A percentile compares a stretch with the other conserved stretches of the same genome.
These are phyloP conservation scores for Vanessa tameamea DNA, from an alignment of 1,140 invertebrate genomes.

Conservation along the genomic window DNA sequence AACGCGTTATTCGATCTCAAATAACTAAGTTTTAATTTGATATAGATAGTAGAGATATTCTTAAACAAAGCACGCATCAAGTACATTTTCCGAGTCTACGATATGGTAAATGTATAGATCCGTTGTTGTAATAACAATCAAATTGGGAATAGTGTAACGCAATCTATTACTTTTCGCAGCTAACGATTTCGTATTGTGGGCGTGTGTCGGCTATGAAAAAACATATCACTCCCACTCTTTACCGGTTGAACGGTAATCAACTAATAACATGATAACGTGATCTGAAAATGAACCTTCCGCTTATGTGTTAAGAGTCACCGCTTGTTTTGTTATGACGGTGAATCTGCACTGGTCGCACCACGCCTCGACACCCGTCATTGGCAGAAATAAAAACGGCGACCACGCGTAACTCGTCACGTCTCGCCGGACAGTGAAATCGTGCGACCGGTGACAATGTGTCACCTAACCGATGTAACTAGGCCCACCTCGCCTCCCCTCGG, in stretches of 20 bases:
- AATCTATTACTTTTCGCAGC: conserved; percentile 46
- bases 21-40: conserved; percentile 69
- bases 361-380: conserved; percentile 78
- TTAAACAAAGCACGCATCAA: conserved; percentile 39
- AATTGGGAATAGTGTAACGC: conserved; percentile 53
- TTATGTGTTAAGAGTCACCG: conserved; percentile 47
- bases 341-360: conserved; percentile 60
- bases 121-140: conserved; percentile 46
- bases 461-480: conserved; percentile 52
- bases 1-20: conserved; percentile 46
- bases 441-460: conserved; percentile 76
- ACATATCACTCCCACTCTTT: conserved; percentile 76
- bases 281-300: conserved; percentile 53
- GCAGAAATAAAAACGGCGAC: conserved; percentile 79
- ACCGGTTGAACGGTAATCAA: conserved; percentile 59
- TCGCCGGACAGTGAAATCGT: conserved; percentile 76
- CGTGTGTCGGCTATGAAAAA: conserved; percentile 72
- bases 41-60: conserved; percentile 33
- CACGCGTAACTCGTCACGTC: conserved; percentile 78
- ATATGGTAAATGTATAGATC: not conserved
- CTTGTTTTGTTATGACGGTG: conserved; percentile 42
- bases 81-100: conserved; percentile 28
- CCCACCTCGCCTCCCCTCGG: conserved; percentile 45
- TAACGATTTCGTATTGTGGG: conserved; percentile 58
- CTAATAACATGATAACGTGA: conserved; percentile 38